phyloP scores from a whole-genome alignment of 2,797 vertebrate genomes.

The Adrianichthys oophorus region DNA sequence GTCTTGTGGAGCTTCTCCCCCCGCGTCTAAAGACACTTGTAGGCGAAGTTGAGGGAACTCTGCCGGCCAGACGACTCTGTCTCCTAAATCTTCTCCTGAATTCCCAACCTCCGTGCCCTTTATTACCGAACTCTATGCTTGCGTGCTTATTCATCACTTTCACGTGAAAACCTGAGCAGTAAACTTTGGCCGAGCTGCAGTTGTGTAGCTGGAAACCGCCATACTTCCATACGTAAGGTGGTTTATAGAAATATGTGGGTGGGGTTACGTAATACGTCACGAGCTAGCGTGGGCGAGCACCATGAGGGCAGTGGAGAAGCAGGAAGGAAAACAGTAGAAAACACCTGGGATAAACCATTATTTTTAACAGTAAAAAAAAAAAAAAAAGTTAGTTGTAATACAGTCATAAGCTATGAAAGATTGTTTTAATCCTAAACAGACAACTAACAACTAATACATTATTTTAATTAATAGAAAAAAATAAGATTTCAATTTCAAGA shows the following conservation, averaged over 20 bases:
- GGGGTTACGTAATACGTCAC: conserved; percentile 74
- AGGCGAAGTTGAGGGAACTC: conserved; percentile 51
- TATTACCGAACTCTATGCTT: conserved; percentile 22
- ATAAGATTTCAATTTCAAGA: too few relatives aligned
- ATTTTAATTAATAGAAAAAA: too few relatives aligned
- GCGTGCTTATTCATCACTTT: conserved; percentile 56
- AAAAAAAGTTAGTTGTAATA: too few relatives aligned
- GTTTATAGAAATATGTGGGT: conserved; percentile 77
- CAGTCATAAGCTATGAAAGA: too few relatives aligned
- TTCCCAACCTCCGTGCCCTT: conserved; percentile 36
- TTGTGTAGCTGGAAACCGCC: conserved; percentile 74
- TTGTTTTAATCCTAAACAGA: too few relatives aligned
- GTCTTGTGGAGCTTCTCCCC: conserved; percentile 62
- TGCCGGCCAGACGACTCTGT: conserved; percentile 40
- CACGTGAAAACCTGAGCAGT: conserved; percentile 48
- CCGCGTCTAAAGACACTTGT: conserved; percentile 60
- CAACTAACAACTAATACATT: too few relatives aligned
- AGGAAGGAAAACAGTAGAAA: background rate
- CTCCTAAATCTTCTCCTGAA: conserved; percentile 21
- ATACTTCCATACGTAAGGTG: conserved; percentile 83
- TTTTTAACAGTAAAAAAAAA: too few relatives aligned
- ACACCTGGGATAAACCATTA: too few relatives aligned
- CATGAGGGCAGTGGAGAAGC: background rate
- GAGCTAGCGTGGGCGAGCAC: conserved; percentile 67
- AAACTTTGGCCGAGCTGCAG: conserved; percentile 63